phyloP scores from a whole-genome alignment of 2,888 invertebrate species.

The Ametastegia equiseti region DNA sequence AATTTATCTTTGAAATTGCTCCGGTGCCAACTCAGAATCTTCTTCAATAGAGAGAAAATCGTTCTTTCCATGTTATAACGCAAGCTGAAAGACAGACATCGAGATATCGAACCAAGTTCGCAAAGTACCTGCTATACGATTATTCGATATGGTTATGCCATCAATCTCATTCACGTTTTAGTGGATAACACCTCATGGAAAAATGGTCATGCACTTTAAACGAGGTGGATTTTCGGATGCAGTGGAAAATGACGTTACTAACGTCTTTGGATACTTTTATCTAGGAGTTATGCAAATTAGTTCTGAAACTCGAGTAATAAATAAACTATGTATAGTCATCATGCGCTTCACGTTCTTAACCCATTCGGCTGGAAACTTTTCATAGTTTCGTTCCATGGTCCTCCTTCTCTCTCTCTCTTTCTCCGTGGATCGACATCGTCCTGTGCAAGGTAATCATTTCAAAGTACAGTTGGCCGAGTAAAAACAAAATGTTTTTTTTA shows the following conservation, averaged over 20 bases:
- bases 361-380: slow-evolving; percentile 34
- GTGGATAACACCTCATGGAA: slow-evolving; percentile 22
- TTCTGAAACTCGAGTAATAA: slow-evolving; percentile 40
- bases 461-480: background rate
- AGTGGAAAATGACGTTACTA: slow-evolving; percentile 39
- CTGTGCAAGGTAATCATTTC: background rate
- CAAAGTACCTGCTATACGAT: slow-evolving; percentile 12
- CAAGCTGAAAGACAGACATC: slow-evolving; percentile 14
- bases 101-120: slow-evolving; percentile 23
- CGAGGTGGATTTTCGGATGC: slow-evolving; percentile 32
- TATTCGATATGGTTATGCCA: slow-evolving; percentile 2
- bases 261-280: slow-evolving; percentile 46
- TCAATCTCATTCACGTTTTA: background rate
- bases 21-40: background rate
- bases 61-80: background rate
- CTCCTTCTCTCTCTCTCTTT: background rate
- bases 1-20: background rate
- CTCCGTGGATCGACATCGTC: background rate
- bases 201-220: slow-evolving; percentile 40
- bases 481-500: background rate
- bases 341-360: slow-evolving; percentile 32
- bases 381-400: background rate
- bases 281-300: slow-evolving; percentile 45
- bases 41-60: background rate
- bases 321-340: slow-evolving; percentile 41